Percentiles rank a stretch among this genome's conserved stretches.
These are phyloP conservation scores for Platycheirus albimanus DNA, from an alignment of 2,888 invertebrate genomes.

Conservation along the genomic window DNA sequence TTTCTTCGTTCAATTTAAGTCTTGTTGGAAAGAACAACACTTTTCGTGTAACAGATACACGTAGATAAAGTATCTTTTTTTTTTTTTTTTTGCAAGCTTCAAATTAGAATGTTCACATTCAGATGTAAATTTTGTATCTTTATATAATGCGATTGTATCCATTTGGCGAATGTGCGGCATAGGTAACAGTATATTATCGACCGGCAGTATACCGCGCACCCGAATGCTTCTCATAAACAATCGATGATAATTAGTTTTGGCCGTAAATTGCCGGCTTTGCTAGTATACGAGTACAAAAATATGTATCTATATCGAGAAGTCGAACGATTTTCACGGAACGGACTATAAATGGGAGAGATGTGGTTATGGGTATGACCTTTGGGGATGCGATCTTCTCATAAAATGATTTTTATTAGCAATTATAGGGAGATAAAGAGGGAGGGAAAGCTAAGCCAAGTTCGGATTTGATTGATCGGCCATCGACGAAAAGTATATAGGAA, in stretches of 20 bases:
- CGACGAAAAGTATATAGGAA: conserved; percentile 53
- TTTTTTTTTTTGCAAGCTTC: conserved; percentile 26
- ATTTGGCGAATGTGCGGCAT: conserved; percentile 16
- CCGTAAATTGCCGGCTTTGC: conserved; percentile 52
- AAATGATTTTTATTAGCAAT: conserved; percentile 47
- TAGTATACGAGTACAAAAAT: conserved; percentile 10
- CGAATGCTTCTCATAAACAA: conserved; percentile 56
- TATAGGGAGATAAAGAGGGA: background rate
- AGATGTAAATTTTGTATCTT: conserved; percentile 69
- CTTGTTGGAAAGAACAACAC: conserved; percentile 31
- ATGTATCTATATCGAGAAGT: conserved; percentile 7
- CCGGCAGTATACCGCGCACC: background rate
- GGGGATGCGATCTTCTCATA: conserved; percentile 56
- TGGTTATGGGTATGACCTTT: conserved; percentile 68
- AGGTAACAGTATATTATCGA: conserved; percentile 36
- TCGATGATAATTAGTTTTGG: conserved; percentile 68
- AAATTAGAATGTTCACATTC: conserved; percentile 72
- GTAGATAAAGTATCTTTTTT: conserved; percentile 55
- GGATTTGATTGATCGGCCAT: conserved; percentile 46
- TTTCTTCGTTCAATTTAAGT: conserved; percentile 52
- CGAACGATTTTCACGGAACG: conserved; percentile 49
- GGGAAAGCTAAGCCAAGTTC: conserved; percentile 38
- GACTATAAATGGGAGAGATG: conserved; percentile 45
- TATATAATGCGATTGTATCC: conserved; percentile 51
- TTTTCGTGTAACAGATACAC: conserved; percentile 48